Base-by-base conservation (phyloP, 2,113 vertebrate species). In the Coracopsis vasa region DNA sequence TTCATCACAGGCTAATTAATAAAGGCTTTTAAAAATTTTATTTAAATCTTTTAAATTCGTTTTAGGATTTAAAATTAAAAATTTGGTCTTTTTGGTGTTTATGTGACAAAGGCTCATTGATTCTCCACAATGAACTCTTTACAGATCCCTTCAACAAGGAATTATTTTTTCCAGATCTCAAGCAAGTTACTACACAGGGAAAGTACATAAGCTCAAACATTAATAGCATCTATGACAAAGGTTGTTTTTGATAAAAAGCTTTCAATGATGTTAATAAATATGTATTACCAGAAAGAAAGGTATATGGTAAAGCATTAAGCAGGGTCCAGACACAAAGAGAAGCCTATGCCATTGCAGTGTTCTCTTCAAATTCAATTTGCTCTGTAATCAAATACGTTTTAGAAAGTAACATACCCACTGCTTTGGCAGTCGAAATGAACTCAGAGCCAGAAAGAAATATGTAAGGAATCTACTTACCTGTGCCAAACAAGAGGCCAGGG, bases 401-500 rank as follows among this genome's bases (percentile, higher is more conserved):
- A 47, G 56, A 64, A 91, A 89, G 80, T 70, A 86, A 91, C 14
- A 42, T 25, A 60, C 29, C 17, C 44, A 51, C 16, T 75, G 65
- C 69, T 81, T 69, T 54, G 16, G 61, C 65, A 92, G 90, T 41
- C 65, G 92, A 84, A 91, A 78, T 41, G 28, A 94, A 91, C 65
- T 65, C 17, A 4, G 39, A 91, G 56, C 35, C 83, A 88, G 51
- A 78, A 83, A 66, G 54, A 89, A 74, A 54, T 67, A 62, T 44
- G 91, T 23, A 89, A 94, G 44, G 94, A 95, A 94, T 89, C 54
- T 81, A 33, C 65, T 64, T 14, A 94, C 80, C 64, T 87, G 72
- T 56, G 80, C 80, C 89, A 94, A 94, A 84, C 42, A 66, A 66
- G 71, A 83, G 51, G 78, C 78, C 78, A 65, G 27, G 35, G 39